Percentiles rank a stretch among this genome's conserved stretches.
Evolutionary conservation across 2,888 invertebrate species (phyloP).

Genomic region (Pachydiplax longipennis): DNA sequence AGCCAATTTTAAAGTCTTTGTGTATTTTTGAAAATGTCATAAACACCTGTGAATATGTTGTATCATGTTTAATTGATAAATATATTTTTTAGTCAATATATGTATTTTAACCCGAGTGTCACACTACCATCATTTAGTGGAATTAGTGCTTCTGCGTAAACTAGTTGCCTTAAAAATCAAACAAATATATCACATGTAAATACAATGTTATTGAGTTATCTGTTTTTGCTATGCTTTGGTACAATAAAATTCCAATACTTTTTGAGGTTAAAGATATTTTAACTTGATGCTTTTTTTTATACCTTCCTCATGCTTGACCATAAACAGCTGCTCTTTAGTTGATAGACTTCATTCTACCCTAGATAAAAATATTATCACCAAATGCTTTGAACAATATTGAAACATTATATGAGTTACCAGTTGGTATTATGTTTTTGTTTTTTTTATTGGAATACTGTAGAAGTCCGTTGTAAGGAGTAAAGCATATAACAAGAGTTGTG

Average conservation of each 20-base stretch:
- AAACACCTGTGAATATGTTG: conserved; percentile 19
- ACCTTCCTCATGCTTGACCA: not conserved
- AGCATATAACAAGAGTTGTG: too few species aligned
- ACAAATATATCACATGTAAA: not conserved
- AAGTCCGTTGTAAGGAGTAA: too few species aligned
- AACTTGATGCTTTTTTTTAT: not conserved
- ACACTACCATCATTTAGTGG: not conserved
- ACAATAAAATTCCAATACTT: conserved; percentile 36
- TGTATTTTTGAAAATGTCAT: conserved; percentile 35
- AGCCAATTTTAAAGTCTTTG: not conserved
- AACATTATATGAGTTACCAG: too few species aligned
- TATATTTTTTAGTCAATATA: conserved; percentile 39
- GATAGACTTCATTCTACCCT: too few species aligned
- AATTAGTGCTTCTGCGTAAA: conserved; percentile 20
- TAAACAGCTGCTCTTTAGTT: too few species aligned
- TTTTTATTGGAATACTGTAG: too few species aligned
- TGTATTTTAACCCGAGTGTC: conserved; percentile 22
- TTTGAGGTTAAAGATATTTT: conserved; percentile 5
- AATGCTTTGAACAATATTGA: too few species aligned
- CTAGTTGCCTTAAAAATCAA: conserved; percentile 16
- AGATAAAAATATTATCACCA: too few species aligned
- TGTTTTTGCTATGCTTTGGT: conserved; percentile 38
- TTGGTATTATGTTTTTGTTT: too few species aligned
- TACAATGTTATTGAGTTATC: not conserved
- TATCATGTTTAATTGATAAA: conserved; percentile 29